Conservation (phyloP, 2,113 vertebrate genomes). For the Pterocles orientalis region DNA sequence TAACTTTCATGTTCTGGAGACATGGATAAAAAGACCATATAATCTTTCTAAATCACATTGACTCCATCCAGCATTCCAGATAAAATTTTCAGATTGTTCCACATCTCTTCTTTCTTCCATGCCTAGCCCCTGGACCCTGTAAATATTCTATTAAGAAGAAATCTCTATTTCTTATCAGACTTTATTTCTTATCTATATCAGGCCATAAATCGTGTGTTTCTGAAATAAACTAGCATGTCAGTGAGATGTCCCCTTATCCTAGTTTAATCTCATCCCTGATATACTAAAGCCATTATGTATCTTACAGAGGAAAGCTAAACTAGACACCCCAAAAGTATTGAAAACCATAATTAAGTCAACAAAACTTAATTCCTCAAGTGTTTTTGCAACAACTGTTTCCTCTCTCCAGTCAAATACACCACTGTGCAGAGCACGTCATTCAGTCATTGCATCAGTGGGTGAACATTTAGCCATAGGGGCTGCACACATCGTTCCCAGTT, state of each 20-base stretch:
- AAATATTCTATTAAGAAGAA: constrained; percentile 30
- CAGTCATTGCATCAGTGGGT: background rate
- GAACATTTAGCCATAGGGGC: background rate
- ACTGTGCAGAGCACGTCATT: background rate
- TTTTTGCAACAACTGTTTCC: background rate
- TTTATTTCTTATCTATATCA: constrained; percentile 1
- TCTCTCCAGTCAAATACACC: fast-evolving
- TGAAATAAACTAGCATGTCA: background rate
- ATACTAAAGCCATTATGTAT: background rate
- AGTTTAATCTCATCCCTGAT: background rate
- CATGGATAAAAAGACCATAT: background rate
- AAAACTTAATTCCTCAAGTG: background rate
- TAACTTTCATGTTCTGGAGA: background rate
- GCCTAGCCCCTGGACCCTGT: background rate
- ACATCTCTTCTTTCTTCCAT: background rate
- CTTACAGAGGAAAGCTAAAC: background rate
- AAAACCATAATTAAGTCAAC: background rate
- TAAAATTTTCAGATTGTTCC: background rate
- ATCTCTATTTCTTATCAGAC: constrained; percentile 1
- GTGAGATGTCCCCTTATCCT: background rate
- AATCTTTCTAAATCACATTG: background rate
- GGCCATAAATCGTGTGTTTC: background rate
- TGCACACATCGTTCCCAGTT: background rate
- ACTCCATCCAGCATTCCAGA: background rate
- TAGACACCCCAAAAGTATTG: background rate